Evolutionary conservation across 2,888 invertebrate genomes (phyloP).

Genomic region (Alsophila aescularia): DNA sequence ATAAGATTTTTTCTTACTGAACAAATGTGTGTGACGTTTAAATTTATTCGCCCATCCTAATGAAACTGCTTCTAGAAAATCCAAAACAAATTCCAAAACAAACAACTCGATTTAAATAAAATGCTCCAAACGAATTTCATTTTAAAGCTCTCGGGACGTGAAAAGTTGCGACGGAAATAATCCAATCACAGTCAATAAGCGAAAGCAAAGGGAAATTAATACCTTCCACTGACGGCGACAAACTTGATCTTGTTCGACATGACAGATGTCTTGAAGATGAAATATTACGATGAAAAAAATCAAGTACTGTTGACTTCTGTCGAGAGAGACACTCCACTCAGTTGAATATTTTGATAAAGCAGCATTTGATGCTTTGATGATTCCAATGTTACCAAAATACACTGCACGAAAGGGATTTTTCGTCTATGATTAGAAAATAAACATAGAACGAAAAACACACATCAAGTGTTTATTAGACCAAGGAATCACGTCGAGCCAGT

Average conservation of each 20-base stretch:
- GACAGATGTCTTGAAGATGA: slow-evolving; percentile 74
- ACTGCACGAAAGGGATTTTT: slow-evolving; percentile 46
- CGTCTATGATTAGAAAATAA: slow-evolving; percentile 68
- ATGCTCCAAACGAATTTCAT: slow-evolving; percentile 55
- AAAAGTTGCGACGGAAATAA: slow-evolving; percentile 72
- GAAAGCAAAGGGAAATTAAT: slow-evolving; percentile 74
- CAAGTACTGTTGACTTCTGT: slow-evolving; percentile 30
- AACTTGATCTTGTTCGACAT: slow-evolving; percentile 70
- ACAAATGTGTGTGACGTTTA: too few relatives aligned
- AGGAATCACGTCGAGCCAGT: slow-evolving; percentile 62
- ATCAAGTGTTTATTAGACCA: slow-evolving; percentile 73
- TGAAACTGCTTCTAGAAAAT: slow-evolving; percentile 1
- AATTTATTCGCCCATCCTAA: background rate
- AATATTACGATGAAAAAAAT: slow-evolving; percentile 45
- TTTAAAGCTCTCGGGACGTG: slow-evolving; percentile 61
- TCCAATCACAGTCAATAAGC: slow-evolving; percentile 76
- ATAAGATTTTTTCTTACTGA: too few relatives aligned
- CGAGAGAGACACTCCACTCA: slow-evolving; percentile 29
- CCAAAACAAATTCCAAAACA: slow-evolving; percentile 23
- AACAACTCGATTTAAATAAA: slow-evolving; percentile 46
- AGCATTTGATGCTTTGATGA: slow-evolving; percentile 33
- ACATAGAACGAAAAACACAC: slow-evolving; percentile 66
- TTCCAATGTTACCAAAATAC: slow-evolving; percentile 34
- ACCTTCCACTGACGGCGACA: slow-evolving; percentile 69
- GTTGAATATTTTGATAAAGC: slow-evolving; percentile 33